Evolutionary conservation across 2,113 vertebrate genomes (phyloP).

Genomic region (Corvus moneduloides): DNA sequence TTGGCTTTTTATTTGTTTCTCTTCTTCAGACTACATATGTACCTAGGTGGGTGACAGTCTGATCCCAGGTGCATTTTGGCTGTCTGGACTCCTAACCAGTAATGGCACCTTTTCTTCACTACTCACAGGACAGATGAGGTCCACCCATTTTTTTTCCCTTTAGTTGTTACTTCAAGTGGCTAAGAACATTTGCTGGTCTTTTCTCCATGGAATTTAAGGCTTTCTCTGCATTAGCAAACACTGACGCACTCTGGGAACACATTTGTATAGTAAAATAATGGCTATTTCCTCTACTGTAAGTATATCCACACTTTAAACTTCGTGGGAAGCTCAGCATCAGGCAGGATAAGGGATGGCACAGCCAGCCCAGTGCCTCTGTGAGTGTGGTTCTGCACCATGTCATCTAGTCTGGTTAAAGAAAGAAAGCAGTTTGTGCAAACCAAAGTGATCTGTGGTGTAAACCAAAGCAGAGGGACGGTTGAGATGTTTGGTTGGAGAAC

Average conservation of each 20-base stretch:
- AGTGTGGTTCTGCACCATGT: background rate
- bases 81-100: background rate
- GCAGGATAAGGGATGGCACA: no score
- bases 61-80: background rate
- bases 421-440: background rate
- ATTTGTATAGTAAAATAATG: background rate
- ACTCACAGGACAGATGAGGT: background rate
- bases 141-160: background rate
- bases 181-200: background rate
- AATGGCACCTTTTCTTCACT: background rate
- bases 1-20: background rate
- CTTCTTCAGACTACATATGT: background rate
- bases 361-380: background rate
- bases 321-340: background rate
- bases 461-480: background rate
- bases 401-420: background rate
- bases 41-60: background rate
- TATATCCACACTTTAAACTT: background rate
- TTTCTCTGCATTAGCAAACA: background rate
- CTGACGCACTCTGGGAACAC: rapidly evolving
- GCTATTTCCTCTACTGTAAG: background rate
- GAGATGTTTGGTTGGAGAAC: background rate
- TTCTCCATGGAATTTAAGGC: background rate
- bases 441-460: background rate
- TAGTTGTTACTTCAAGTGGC: background rate